These are phyloP conservation scores for Synaphobranchus kaupii DNA, from an alignment of 2,797 vertebrate species.

Conservation along the genomic window DNA sequence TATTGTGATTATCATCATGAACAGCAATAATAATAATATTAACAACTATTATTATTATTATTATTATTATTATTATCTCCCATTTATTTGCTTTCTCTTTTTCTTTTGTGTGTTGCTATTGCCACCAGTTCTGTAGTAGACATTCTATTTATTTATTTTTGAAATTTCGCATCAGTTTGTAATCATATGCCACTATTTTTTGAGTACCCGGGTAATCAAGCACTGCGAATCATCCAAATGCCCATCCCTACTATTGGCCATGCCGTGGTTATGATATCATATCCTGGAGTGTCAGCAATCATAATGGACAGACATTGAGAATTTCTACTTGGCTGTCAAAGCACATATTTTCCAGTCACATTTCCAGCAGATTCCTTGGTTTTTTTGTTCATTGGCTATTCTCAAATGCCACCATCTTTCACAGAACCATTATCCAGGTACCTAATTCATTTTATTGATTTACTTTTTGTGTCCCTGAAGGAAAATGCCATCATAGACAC, in stretches of 20 bases:
- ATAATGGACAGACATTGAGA: slow-evolving; percentile 27
- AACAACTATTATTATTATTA: too few species aligned
- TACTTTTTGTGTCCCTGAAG: background rate
- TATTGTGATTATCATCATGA: too few species aligned
- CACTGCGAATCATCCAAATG: too few species aligned
- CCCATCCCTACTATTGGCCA: background rate
- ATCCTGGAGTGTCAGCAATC: slow-evolving; percentile 17
- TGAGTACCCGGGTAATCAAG: too few species aligned
- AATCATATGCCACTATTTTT: too few species aligned
- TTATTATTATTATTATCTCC: too few species aligned
- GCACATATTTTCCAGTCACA: background rate
- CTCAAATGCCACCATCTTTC: background rate
- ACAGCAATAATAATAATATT: too few species aligned
- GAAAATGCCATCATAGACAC: background rate
- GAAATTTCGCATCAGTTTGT: too few species aligned
- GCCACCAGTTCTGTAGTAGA: too few species aligned
- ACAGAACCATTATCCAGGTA: background rate
- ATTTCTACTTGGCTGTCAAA: background rate
- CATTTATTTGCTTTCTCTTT: too few species aligned
- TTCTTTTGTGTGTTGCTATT: too few species aligned
- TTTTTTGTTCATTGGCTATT: background rate
- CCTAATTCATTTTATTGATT: background rate
- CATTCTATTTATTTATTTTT: too few species aligned
- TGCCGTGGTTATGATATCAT: slow-evolving; percentile 8
- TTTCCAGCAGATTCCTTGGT: background rate